These are phyloP conservation scores for Pteropus rufus DNA, from an alignment of 2,797 vertebrate genomes.

Conservation along the genomic window DNA sequence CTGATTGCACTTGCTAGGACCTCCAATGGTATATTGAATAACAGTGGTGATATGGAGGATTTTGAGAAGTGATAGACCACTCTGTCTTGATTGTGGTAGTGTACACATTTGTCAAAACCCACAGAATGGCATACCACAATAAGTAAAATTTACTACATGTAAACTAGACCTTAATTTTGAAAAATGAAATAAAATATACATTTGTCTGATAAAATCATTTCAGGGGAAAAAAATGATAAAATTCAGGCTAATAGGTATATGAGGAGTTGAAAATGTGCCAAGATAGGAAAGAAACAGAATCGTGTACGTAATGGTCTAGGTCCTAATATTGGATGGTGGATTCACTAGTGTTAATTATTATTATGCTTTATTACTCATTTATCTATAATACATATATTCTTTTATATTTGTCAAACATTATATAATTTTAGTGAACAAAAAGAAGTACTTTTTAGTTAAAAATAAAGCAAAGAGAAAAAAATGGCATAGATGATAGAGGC, in stretches of 20 bases:
- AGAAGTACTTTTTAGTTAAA: background rate
- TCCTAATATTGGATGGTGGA: background rate
- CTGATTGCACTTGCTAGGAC: too few relatives aligned
- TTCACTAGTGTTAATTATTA: background rate
- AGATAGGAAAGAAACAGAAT: background rate
- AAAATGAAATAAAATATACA: background rate
- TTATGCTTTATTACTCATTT: background rate
- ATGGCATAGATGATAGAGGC: too few relatives aligned
- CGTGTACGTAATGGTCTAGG: background rate
- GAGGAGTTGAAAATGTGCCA: background rate
- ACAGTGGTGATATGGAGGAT: too few relatives aligned
- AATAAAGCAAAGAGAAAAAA: background rate
- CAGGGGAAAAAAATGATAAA: background rate
- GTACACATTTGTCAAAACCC: background rate
- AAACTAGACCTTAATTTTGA: background rate
- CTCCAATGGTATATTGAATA: too few relatives aligned
- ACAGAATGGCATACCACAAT: background rate
- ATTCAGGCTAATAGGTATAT: background rate
- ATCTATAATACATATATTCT: background rate
- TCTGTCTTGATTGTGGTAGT: background rate
- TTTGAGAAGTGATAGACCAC: background rate
- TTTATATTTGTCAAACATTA: background rate
- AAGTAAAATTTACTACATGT: background rate
- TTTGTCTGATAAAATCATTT: conserved; percentile 1
- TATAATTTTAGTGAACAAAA: conserved; percentile 30